A percentile compares a stretch with the other conserved stretches of the same genome.
Evolutionary conservation across 2,888 invertebrate species (phyloP).

Genomic region (Argyresthia albistria): DNA sequence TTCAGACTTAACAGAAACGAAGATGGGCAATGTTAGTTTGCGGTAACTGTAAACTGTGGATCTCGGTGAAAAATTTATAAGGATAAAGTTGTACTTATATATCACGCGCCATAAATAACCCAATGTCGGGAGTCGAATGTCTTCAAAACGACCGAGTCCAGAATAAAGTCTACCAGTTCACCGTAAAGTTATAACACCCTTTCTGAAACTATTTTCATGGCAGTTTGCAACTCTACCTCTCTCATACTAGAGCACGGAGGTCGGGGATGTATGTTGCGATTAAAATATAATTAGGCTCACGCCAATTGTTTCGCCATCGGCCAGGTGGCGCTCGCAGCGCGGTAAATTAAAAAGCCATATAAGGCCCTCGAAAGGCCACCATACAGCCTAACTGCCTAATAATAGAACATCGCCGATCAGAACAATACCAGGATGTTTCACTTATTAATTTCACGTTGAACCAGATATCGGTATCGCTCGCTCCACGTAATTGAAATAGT

Average conservation of each 20-base stretch:
- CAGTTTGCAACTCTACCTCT: neutral
- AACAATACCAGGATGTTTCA: conserved; percentile 43
- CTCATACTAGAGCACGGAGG: conserved; percentile 14
- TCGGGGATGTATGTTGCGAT: conserved; percentile 53
- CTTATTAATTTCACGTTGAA: conserved; percentile 37
- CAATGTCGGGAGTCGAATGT: too few species aligned
- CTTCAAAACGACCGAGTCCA: too few species aligned
- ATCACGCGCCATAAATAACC: too few species aligned
- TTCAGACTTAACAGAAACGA: too few species aligned
- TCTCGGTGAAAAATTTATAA: too few species aligned
- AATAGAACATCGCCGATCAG: conserved; percentile 36
- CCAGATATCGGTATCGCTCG: conserved; percentile 23
- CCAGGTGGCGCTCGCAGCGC: conserved; percentile 57
- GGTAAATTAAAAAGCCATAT: conserved; percentile 67
- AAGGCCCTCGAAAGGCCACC: conserved; percentile 40
- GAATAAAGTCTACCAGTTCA: too few species aligned
- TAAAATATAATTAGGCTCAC: conserved; percentile 70
- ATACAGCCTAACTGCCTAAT: conserved; percentile 59
- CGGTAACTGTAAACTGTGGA: too few species aligned
- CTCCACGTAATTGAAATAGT: conserved; percentile 28
- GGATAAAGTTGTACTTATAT: too few species aligned
- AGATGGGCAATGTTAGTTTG: too few species aligned
- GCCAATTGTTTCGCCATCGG: conserved; percentile 69
- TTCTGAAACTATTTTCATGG: too few species aligned
- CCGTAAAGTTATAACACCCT: too few species aligned